Evolutionary conservation across 2,888 invertebrate species (phyloP), one percentile per base, ranked within the genome.

Genomic region (Neria commutata): DNA sequence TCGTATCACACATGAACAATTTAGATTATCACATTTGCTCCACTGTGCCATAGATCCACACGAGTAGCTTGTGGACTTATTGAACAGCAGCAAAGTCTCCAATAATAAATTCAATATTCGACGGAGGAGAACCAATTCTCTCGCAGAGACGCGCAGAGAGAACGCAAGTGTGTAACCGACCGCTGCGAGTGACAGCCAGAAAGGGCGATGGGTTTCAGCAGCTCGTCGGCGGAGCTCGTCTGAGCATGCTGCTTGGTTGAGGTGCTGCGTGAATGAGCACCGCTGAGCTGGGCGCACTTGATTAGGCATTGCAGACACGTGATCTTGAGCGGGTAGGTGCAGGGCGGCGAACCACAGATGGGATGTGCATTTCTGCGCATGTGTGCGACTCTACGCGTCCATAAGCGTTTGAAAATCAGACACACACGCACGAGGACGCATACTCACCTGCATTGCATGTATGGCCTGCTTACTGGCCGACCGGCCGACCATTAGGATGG

Each of bases 241-340:
- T 40, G 46, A 52, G 56, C 55, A 37, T 52, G 54, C 55, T 65
- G 58, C 58, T 54, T 67, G 63, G 61, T 63, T 67, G 67, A 62
- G 59, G 58, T 58, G n/a, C n/a, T n/a, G n/a, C n/a, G n/a, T n/a
- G 37, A 37, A 37, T 37, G 37, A n/a, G 37, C n/a, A n/a, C 4
- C 6, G 37, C 37, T 37, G 37, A 8, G n/a, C 6, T n/a, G 45
- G 19, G 54, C 53, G 50, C 53, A 63, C 60, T 34, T 59, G 49
- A 72, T 68, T 71, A 63, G 65, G 67, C 66, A 72, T 71, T 69
- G 62, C 68, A 66, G 67, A 64, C 71, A 72, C 71, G 70, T 72
- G 71, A 71, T 63, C 51, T 56, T 52, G 47, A 52, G 51, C 52
- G 40, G 24, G 37, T 14, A n/a, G 37, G 14, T 14, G n/a, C 37